Evolutionary conservation across 1,140 invertebrate genomes (phyloP).

Genomic region (Heliconius hewitsoni): DNA sequence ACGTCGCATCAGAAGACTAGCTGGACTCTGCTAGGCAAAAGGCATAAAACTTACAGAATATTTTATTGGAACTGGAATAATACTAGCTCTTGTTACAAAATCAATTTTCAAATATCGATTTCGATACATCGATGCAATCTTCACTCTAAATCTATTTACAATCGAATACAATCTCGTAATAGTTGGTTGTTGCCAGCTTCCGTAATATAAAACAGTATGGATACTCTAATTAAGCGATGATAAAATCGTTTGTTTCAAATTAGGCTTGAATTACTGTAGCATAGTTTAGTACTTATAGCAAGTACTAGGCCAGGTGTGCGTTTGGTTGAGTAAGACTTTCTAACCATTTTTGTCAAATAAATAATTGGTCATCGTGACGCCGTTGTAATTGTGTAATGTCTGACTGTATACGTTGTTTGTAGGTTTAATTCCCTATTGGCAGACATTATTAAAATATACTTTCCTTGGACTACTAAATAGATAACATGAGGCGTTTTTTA

Average conservation of each 20-base stretch:
- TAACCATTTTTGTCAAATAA: constrained; percentile 61
- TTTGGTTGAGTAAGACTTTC: constrained; percentile 45
- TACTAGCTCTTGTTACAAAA: constrained; percentile 19
- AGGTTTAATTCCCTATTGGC: too few relatives aligned
- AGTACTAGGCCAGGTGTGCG: constrained; percentile 44
- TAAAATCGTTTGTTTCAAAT: constrained; percentile 45
- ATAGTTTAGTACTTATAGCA: neutral
- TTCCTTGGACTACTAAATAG: too few relatives aligned
- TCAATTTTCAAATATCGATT: constrained; percentile 32
- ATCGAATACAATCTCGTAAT: constrained; percentile 49
- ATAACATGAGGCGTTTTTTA: too few relatives aligned
- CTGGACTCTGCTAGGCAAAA: too few relatives aligned
- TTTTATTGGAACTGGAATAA: neutral
- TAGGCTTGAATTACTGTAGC: constrained; percentile 43
- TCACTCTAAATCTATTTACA: constrained; percentile 34
- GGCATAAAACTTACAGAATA: neutral
- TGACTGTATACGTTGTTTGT: neutral
- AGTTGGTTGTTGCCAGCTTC: constrained; percentile 43
- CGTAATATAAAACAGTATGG: constrained; percentile 49
- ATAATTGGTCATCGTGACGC: neutral
- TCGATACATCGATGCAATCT: constrained; percentile 35
- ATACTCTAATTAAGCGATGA: constrained; percentile 50
- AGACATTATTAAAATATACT: too few relatives aligned
- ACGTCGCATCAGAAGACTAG: too few relatives aligned
- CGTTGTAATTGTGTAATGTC: neutral